Conservation (phyloP, 2,888 invertebrate species). For the Trachelus tabidus region DNA sequence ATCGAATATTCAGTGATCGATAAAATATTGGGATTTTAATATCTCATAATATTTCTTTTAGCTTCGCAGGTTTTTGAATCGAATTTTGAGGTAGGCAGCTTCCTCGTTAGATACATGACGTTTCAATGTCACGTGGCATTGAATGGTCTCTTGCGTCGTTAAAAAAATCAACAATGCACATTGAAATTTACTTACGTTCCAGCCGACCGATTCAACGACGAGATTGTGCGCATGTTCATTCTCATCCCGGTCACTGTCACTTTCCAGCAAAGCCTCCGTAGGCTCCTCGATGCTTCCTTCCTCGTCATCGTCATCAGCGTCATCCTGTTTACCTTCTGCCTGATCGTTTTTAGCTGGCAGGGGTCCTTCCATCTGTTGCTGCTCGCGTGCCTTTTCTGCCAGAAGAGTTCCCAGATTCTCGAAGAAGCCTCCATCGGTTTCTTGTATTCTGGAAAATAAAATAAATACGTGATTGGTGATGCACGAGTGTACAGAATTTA, state of each 20-base stretch:
- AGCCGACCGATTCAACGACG: conserved; percentile 74
- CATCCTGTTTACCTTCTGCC: conserved; percentile 61
- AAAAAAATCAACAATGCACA: background rate
- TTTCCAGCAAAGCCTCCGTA: conserved; percentile 71
- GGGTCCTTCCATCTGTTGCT: conserved; percentile 52
- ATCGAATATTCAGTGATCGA: background rate
- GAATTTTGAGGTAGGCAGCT: background rate
- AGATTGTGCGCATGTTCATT: conserved; percentile 72
- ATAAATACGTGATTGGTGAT: background rate
- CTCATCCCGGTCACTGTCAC: conserved; percentile 76
- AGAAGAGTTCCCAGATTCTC: conserved; percentile 84
- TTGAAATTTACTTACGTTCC: conserved; percentile 76
- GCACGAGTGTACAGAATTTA: background rate
- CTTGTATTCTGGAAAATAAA: conserved; percentile 76
- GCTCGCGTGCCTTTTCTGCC: conserved; percentile 53
- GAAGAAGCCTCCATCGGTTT: conserved; percentile 86
- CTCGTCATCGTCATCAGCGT: conserved; percentile 58
- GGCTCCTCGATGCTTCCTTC: conserved; percentile 57
- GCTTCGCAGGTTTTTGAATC: background rate
- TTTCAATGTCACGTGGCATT: too few species aligned
- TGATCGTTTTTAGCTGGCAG: conserved; percentile 54
- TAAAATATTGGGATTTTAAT: background rate
- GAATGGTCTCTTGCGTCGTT: background rate
- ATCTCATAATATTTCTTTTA: background rate
- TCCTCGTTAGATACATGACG: too few species aligned